Base-by-base conservation (phyloP, 1,140 invertebrate species). In the Ctenoplectra terminalis region DNA sequence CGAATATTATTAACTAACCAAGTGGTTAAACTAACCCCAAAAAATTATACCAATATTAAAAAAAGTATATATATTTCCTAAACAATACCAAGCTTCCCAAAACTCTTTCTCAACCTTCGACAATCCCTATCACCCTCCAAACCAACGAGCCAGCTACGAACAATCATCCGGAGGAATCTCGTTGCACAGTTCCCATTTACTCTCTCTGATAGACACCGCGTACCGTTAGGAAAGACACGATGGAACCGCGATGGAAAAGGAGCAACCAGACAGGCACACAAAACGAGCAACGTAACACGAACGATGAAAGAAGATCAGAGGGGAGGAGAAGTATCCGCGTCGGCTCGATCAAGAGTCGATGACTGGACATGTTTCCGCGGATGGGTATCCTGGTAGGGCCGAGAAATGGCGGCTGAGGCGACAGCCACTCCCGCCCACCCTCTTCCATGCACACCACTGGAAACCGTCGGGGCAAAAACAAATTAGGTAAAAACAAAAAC, bases 401-500 rank as follows among this genome's bases (percentile, higher is more conserved):
- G 75, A 87, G 82, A 79, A 88, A 87, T 85, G 87, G 85, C 85
- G 84, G 79, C 81, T 71, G 60, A 81, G 75, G 80, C 85, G 85
- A 87, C 84, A 84, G 87, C 78, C 70, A 81, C 79, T 72, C 70
- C 77, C 63, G 60, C 63, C 75, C 72, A 74, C 64, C 70, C 69
- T 73, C 29, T 64, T 26, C 60, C 23, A 50, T 5, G 13, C n/a
- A 2, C n/a, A 13, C 58, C 46, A 17, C 48, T 61, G 26, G 26
- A 60, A 56, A 81, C 67, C 66, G 34, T 48, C 84, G 71, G 13
- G 46, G 7, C 61, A 2, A 85, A 66, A 83, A n/a, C 82, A 91
- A 91, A 91, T 90, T 90, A 90, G 89, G 89, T 88, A 90, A 90
- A 91, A 91, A 91, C 90, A 90, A 90, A 90, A 90, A 87, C 88